These are phyloP conservation scores for Oreochromis aureus DNA, from an alignment of 2,113 vertebrate species.

Conservation along the genomic window DNA sequence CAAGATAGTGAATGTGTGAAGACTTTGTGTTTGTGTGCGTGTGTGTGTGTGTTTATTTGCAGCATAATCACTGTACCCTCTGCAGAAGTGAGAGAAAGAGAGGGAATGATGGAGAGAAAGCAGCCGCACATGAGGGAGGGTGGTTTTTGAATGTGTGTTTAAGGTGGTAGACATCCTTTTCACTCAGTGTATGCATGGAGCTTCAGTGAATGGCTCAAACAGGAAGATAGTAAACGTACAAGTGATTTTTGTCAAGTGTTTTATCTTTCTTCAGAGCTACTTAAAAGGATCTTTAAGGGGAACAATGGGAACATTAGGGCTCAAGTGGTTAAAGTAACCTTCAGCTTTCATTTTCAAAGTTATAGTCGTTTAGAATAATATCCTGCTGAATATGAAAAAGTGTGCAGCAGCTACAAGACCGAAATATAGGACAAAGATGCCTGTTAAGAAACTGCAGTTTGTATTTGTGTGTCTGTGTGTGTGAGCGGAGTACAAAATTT, in stretches of 20 bases:
- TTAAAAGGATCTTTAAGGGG: conserved; percentile 1
- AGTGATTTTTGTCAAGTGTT: background rate
- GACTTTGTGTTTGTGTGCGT: background rate
- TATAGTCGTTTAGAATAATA: background rate
- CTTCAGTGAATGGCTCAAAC: background rate
- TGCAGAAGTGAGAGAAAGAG: background rate
- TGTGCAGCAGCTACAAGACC: background rate
- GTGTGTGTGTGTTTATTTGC: conserved; percentile 4
- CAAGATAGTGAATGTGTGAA: background rate
- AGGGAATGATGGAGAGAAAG: background rate
- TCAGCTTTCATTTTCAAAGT: conserved; percentile 32
- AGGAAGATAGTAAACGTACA: background rate
- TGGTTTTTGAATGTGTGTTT: conserved; percentile 7
- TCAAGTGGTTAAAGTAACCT: conserved; percentile 28
- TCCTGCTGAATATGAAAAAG: conserved; percentile 3
- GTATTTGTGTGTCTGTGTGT: conserved; percentile 3
- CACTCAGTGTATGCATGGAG: background rate
- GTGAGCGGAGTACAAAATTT: conserved; percentile 40
- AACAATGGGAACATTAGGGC: conserved; percentile 21
- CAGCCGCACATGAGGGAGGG: background rate
- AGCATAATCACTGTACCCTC: conserved; percentile 6
- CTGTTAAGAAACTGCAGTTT: conserved; percentile 28
- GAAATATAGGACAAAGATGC: conserved; percentile 45
- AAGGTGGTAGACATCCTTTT: background rate
- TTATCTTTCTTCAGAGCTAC: conserved; percentile 2